Base-by-base conservation (phyloP, 2,113 vertebrate genomes). In the Anoura caudifer region DNA sequence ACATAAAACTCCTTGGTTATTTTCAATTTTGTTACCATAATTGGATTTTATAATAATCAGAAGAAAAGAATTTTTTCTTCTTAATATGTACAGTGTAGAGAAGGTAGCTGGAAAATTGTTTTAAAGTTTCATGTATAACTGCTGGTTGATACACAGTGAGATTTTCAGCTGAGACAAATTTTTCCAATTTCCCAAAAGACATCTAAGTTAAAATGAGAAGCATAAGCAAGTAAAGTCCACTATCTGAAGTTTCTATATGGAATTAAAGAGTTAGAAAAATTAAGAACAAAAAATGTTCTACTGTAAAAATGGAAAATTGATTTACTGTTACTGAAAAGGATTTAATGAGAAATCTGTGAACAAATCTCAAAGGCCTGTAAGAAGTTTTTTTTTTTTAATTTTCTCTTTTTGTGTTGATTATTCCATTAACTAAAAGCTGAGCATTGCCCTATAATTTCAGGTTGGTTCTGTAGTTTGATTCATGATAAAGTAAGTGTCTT, bases 11-110 rank as follows among this genome's bases (percentile, higher is more conserved):
- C 22, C 26, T 84, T 85, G 63, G 17, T 63, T 92, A 59, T 87
- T 95, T 95, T 94, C 50, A 81, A 87, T 95, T 80, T 65, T 81
- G 17, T 65, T 87, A 15, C 38, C 52, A 31, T 96, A 90, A 90
- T 82, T 95, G 73, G 38, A 81, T 95, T 95, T 95, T 79, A 47
- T 13, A 92, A 20, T 87, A 72, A 92, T 87, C 90, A 41, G 36
- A 92, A 84, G 20, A 36, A 70, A 82, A n/a, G 11, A 75, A 24
- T 59, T 79, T 36, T 80, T 91, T 84, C 77, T 17, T 13, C 6
- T 76, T 80, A 67, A 31, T 20, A 38, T 65, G 45, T 59, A 4
- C 43, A n/a, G 12, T 52, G 26, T 50, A 84, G 11, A 79, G 75
- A 65, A 87, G 50, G 41, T 72, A 10, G 56, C 0, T 77, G 59